Evolutionary conservation across 2,888 invertebrate species (phyloP).

Genomic region (Papilio elwesi): DNA sequence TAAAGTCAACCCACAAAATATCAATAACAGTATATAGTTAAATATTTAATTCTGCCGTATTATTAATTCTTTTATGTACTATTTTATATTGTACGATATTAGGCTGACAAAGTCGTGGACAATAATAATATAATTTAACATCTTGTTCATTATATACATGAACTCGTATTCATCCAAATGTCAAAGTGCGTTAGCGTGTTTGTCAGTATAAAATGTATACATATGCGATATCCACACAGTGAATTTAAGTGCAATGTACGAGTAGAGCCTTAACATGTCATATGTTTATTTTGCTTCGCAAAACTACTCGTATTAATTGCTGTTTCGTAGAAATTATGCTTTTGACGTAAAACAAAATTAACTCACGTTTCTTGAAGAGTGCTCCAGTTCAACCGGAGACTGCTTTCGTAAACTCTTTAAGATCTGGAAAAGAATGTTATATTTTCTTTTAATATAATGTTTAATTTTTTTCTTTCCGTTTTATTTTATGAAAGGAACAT

Average conservation of each 20-base stretch:
- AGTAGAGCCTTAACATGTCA: slow-evolving; percentile 1
- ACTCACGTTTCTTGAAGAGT: slow-evolving; percentile 53
- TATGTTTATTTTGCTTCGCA: slow-evolving; percentile 20
- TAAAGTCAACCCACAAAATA: no score
- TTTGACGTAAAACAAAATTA: slow-evolving; percentile 45
- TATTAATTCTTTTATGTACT: no score
- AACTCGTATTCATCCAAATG: not conserved
- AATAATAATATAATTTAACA: not conserved
- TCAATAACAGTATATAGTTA: no score
- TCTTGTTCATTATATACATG: not conserved
- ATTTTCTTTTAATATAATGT: slow-evolving; percentile 34
- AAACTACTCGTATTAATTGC: slow-evolving; percentile 24
- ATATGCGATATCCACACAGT: not conserved
- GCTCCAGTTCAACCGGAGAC: slow-evolving; percentile 46
- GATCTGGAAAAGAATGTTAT: slow-evolving; percentile 53
- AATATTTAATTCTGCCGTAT: no score
- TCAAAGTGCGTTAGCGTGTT: not conserved
- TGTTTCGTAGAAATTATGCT: slow-evolving; percentile 35
- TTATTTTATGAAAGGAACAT: slow-evolving; percentile 29
- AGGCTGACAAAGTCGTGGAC: not conserved
- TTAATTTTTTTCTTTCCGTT: slow-evolving; percentile 27
- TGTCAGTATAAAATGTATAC: not conserved
- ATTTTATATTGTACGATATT: no score
- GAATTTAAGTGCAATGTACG: slow-evolving; percentile 16
- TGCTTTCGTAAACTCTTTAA: slow-evolving; percentile 46